Conservation (phyloP, 1,140 invertebrate species). For the Ips nitidus region DNA sequence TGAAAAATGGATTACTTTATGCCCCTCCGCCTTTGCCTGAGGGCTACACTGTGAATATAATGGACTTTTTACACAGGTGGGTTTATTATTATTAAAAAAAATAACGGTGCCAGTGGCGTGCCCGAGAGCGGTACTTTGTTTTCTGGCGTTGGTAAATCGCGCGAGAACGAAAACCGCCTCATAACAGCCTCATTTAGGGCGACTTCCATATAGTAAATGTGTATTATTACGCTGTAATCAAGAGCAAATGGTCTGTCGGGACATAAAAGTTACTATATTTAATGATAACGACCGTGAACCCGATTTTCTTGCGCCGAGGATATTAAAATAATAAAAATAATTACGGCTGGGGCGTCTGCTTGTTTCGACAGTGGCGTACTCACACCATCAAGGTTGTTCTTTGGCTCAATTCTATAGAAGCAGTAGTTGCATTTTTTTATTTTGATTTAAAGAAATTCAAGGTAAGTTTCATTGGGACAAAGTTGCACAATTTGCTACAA, state of each 20-base stretch:
- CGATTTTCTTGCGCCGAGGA: conserved; percentile 48
- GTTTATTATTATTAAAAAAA: too few relatives aligned
- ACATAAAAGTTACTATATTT: conserved; percentile 54
- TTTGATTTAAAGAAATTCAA: too few relatives aligned
- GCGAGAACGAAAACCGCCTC: conserved; percentile 27
- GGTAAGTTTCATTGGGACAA: too few relatives aligned
- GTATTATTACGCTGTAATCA: conserved; percentile 53
- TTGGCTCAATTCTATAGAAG: too few relatives aligned
- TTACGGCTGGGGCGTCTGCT: conserved; percentile 47
- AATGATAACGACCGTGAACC: conserved; percentile 53
- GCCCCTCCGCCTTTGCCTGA: too few relatives aligned
- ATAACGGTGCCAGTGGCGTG: too few relatives aligned
- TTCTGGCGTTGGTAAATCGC: conserved; percentile 13
- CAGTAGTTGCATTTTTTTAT: too few relatives aligned
- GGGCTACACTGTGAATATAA: too few relatives aligned
- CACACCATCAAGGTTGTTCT: background rate
- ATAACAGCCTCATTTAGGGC: conserved; percentile 33
- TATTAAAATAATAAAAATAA: conserved; percentile 55
- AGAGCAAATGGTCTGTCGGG: conserved; percentile 45
- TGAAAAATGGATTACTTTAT: too few relatives aligned
- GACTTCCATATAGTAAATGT: conserved; percentile 52
- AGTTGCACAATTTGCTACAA: too few relatives aligned
- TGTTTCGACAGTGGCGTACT: conserved; percentile 41
- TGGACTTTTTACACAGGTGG: too few relatives aligned
- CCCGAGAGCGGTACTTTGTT: too few relatives aligned